Evolutionary conservation across 2,888 invertebrate genomes (phyloP), one percentile per base, ranked within the genome.

Genomic region (Rhingia campestris): DNA sequence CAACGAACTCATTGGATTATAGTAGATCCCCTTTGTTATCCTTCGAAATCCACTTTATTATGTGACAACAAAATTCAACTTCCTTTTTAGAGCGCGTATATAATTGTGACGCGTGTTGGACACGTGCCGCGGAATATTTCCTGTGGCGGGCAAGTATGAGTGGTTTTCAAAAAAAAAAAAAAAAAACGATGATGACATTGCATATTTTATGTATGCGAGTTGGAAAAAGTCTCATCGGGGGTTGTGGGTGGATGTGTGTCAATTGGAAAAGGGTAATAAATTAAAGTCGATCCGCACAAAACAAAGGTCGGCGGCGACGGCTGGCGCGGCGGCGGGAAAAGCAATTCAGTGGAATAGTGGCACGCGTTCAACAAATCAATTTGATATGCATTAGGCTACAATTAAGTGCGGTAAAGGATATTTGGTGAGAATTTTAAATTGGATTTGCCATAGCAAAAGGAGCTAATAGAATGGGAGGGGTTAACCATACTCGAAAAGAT

Each of bases 31-130:
- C 12, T 51, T 51, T 64, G 49, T 67, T 77, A 67, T 79, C 67
- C 39, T 61, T 53, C 12, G 33, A 54, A 58, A 64, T 73, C 72
- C 76, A 79, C 67, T 82, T 79, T 79, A 84, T 74, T 80, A 74
- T 84, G 79, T 84, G 84, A 69, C 74, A 84, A 84, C 82, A 74
- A 74, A 79, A 45, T 69, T 84, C 61, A 7, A 80, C 74, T 80
- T 84, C 80, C 79, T 51, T 7, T 63, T 58, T 54, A 30, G 35
- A 9, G 86, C 86, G 89, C 89, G 88, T 90, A 87, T 86, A 90
- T 89, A 90, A 89, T 89, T 89, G 89, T 86, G 87, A 88, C 89
- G 87, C 88, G 88, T 88, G 90, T 87, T 88, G 88, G 89, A 88
- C 90, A 90, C 90, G 89, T 90, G 90, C 88, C 90, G 88, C 6